phyloP scores from a whole-genome alignment of 2,797 vertebrate genomes.

The Mycteria americana region DNA sequence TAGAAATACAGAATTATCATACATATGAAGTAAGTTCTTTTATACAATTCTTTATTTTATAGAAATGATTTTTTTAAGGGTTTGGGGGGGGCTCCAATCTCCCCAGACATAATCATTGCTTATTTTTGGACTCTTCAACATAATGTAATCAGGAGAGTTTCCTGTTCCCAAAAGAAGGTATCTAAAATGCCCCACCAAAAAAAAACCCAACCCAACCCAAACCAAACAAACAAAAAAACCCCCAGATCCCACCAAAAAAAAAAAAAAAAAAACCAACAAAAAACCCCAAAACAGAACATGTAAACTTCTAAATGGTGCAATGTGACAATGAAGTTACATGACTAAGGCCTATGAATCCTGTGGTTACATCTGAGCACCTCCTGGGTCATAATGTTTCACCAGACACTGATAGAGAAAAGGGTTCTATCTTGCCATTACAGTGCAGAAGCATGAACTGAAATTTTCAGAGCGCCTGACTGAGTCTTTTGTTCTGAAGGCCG shows the following conservation, averaged over 20 bases:
- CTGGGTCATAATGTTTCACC: not conserved
- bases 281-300: not conserved
- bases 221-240: not conserved
- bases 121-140: not conserved
- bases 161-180: not conserved
- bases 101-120: not conserved
- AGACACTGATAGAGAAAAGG: not conserved
- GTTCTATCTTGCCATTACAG: not conserved
- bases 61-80: not conserved
- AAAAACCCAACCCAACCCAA: not conserved
- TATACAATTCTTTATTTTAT: not conserved
- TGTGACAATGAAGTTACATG: not conserved
- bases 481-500: not conserved
- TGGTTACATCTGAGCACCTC: not conserved
- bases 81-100: accelerated
- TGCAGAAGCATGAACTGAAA: not conserved
- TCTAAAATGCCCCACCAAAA: not conserved
- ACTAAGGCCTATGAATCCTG: not conserved
- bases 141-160: not conserved
- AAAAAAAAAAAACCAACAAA: not conserved
- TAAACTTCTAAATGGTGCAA: not conserved
- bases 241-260: not conserved
- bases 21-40: not conserved
- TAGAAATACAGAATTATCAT: not conserved
- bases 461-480: not conserved